Conservation (phyloP, 2,797 vertebrate genomes). For the Myiothlypis coronata region DNA sequence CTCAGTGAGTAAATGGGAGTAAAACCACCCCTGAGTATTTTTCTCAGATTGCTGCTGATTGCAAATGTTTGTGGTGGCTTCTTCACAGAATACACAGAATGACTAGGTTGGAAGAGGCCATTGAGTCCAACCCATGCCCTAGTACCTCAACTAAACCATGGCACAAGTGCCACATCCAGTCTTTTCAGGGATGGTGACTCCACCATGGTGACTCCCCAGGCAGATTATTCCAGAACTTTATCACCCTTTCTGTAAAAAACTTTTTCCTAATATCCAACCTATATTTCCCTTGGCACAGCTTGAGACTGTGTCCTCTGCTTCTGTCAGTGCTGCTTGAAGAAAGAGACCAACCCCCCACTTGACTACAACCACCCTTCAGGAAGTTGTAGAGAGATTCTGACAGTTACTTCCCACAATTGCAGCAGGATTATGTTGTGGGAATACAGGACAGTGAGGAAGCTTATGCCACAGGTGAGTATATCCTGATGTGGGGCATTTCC, state of each 20-base stretch:
- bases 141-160: neutral
- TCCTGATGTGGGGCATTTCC: neutral
- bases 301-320: neutral
- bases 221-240: neutral
- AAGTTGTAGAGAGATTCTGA: neutral
- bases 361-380: neutral
- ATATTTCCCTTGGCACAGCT: neutral
- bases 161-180: neutral
- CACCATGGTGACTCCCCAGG: no score
- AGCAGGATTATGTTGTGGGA: neutral
- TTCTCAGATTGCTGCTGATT: neutral
- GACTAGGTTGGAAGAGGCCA: neutral
- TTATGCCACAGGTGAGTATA: neutral
- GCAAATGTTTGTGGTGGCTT: neutral
- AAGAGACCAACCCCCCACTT: neutral
- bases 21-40: neutral
- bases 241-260: neutral
- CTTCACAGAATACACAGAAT: neutral
- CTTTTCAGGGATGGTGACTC: neutral
- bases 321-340: neutral
- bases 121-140: rapidly evolving
- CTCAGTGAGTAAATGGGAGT: neutral
- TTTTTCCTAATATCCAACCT: neutral
- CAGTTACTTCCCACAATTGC: neutral
- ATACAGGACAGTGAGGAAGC: neutral